These are phyloP conservation scores for Trichogramma dendrolimi DNA, from an alignment of 2,888 invertebrate species.

Conservation along the genomic window DNA sequence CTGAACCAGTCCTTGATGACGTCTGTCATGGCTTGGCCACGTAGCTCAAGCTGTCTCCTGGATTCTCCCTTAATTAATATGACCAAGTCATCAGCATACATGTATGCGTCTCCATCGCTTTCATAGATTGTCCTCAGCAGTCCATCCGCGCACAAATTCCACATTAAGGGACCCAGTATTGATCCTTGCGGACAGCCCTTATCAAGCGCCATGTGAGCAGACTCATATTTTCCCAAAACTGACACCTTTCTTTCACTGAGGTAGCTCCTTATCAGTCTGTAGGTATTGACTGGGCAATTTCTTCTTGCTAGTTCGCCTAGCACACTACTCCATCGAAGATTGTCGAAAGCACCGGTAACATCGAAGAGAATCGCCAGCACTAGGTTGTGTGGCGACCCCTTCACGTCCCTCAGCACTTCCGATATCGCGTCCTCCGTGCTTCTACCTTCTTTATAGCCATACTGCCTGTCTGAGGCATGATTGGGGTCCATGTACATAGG, in stretches of 20 bases:
- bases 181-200: no score
- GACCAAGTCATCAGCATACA: neutral
- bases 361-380: neutral
- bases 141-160: no score
- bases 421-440: no score
- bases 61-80: no score
- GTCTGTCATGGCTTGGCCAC: neutral
- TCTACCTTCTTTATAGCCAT: no score
- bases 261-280: neutral
- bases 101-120: neutral
- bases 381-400: neutral
- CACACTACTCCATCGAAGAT: neutral
- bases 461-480: no score
- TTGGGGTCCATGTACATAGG: neutral
- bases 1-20: neutral
- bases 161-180: no score
- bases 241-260: neutral
- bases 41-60: neutral
- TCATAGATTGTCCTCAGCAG: neutral
- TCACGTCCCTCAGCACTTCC: neutral
- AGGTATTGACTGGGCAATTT: neutral
- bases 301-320: neutral
- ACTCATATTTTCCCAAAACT: neutral
- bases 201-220: neutral
- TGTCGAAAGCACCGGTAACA: no score